These are phyloP conservation scores for Anoplophora glabripennis DNA, from an alignment of 1,140 invertebrate species.

Conservation along the genomic window DNA sequence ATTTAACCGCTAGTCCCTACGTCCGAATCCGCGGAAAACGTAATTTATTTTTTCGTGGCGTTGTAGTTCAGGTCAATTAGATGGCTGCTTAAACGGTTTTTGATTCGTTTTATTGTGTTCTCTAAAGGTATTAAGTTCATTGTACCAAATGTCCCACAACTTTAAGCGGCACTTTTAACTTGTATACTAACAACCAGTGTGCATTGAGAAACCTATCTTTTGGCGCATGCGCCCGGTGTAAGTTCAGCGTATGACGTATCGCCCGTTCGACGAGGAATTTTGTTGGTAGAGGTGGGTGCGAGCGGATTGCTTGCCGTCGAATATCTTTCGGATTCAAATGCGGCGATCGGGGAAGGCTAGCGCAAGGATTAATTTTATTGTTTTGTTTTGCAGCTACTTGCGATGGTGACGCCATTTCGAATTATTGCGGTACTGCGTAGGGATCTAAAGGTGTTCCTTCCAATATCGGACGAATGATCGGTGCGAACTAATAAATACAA, in stretches of 20 bases:
- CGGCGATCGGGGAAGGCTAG: no score
- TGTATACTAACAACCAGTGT: conserved; percentile 32
- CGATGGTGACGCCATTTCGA: no score
- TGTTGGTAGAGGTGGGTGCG: conserved; percentile 29
- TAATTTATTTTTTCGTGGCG: no score
- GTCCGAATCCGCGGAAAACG: not conserved
- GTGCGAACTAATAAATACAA: no score
- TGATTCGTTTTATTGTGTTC: conserved; percentile 13
- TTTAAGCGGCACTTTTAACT: conserved; percentile 28
- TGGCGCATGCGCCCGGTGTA: conserved; percentile 26
- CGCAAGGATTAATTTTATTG: no score
- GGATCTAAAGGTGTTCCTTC: no score
- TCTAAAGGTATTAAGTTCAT: conserved; percentile 31
- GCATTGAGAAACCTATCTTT: conserved; percentile 29
- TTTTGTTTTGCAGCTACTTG: no score
- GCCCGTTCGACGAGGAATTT: conserved; percentile 30
- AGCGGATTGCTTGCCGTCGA: not conserved
- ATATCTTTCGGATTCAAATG: no score
- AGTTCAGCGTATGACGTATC: conserved; percentile 31
- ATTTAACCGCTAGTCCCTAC: not conserved
- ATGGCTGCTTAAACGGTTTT: no score
- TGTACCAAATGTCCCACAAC: conserved; percentile 31
- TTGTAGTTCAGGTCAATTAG: no score
- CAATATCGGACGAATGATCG: no score
- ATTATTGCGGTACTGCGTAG: no score